A percentile compares a stretch with the other conserved stretches of the same genome.
These are phyloP conservation scores for Scophthalmus maximus DNA, from an alignment of 2,113 vertebrate species.

Conservation along the genomic window DNA sequence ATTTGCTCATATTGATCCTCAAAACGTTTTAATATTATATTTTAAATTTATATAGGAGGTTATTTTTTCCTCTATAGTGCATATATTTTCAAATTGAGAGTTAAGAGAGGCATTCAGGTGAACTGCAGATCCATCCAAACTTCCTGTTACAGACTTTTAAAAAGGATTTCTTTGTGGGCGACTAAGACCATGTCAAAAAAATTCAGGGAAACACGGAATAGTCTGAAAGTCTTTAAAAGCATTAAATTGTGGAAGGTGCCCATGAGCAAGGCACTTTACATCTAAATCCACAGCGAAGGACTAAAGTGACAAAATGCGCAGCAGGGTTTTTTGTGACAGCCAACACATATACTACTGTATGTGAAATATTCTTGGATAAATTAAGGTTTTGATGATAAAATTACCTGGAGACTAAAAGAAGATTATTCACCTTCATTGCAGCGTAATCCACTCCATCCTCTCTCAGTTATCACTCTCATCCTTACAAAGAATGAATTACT, in stretches of 20 bases:
- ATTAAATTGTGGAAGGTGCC: background rate
- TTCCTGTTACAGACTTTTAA: background rate
- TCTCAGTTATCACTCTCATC: constrained; percentile 34
- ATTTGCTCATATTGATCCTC: too few species aligned
- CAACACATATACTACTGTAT: too few species aligned
- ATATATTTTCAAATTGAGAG: background rate
- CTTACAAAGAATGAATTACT: too few species aligned
- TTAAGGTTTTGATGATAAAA: background rate
- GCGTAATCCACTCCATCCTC: constrained; percentile 23
- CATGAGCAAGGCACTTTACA: background rate
- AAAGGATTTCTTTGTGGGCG: background rate
- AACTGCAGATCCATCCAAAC: too few species aligned
- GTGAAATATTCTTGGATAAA: background rate
- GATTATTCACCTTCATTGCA: constrained; percentile 11
- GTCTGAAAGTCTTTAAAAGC: background rate
- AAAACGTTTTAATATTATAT: background rate
- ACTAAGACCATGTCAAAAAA: too few species aligned
- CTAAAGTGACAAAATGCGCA: too few species aligned
- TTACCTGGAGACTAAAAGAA: constrained; percentile 10
- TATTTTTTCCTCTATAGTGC: too few species aligned
- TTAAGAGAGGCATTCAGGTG: background rate
- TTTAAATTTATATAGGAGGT: background rate
- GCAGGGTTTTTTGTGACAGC: too few species aligned
- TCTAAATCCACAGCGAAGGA: too few species aligned
- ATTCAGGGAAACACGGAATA: too few species aligned